Conservation (phyloP, 2,888 invertebrate genomes). For the Maniola hyperantus region DNA sequence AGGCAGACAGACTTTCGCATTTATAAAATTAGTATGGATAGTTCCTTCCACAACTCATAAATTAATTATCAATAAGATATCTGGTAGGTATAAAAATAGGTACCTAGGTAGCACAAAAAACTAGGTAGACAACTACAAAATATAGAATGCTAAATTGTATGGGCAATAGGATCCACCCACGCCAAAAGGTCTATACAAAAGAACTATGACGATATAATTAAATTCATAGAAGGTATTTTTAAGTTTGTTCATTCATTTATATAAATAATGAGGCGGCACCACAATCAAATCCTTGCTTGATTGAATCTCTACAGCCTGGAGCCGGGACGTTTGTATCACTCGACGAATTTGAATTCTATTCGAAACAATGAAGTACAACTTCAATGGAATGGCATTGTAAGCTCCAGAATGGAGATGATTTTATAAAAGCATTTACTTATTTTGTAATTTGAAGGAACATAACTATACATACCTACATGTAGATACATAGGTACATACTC, state of each 20-base stretch:
- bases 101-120: too few relatives aligned
- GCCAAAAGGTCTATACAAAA: background rate
- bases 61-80: too few relatives aligned
- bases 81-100: too few relatives aligned
- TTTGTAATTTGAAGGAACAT: background rate
- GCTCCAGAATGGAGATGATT: slow-evolving; percentile 21
- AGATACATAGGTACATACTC: too few relatives aligned
- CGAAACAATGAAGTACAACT: slow-evolving; percentile 56
- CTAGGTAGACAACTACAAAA: too few relatives aligned
- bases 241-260: slow-evolving; percentile 53
- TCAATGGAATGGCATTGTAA: slow-evolving; percentile 39
- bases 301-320: slow-evolving; percentile 59
- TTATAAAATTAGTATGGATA: too few relatives aligned
- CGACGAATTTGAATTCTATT: slow-evolving; percentile 70
- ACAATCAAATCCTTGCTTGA: slow-evolving; percentile 65
- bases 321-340: slow-evolving; percentile 49
- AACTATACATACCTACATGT: background rate
- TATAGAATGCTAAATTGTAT: too few relatives aligned
- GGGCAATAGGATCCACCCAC: too few relatives aligned
- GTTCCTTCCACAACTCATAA: too few relatives aligned
- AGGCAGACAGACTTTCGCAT: too few relatives aligned
- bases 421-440: background rate
- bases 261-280: slow-evolving; percentile 63
- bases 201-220: slow-evolving; percentile 17
- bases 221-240: slow-evolving; percentile 44